Conservation (phyloP, 2,888 invertebrate genomes). For the Leptarthrus brevirostris region DNA sequence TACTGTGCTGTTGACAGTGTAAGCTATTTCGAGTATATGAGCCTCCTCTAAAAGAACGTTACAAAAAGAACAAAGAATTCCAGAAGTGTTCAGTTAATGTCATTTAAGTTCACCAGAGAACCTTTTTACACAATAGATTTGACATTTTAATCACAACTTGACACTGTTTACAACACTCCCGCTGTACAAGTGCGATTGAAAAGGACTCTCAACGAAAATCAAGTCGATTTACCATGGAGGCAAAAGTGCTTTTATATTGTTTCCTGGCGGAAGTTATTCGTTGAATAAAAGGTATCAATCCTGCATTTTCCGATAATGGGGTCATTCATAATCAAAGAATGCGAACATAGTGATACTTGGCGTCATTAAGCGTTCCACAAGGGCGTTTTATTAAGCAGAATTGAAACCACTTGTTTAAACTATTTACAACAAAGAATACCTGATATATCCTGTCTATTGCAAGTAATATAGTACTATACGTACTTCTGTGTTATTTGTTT, state of each 20-base stretch:
- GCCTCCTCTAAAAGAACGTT: not conserved
- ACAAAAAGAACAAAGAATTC: not conserved
- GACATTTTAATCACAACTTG: slow-evolving; percentile 36
- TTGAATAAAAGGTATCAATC: no score
- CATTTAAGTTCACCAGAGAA: not conserved
- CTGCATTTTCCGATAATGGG: no score
- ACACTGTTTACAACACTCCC: slow-evolving; percentile 22
- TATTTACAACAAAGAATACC: no score
- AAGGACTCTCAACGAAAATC: slow-evolving; percentile 6
- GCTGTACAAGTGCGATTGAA: not conserved
- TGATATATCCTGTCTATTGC: no score
- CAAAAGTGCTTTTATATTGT: not conserved
- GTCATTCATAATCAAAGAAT: no score
- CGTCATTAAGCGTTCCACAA: no score
- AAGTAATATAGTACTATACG: no score
- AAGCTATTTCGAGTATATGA: slow-evolving; percentile 27
- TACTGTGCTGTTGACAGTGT: slow-evolving; percentile 15
- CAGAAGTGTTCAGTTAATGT: slow-evolving; percentile 37
- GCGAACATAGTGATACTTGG: no score
- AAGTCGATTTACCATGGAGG: not conserved
- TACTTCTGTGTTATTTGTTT: no score
- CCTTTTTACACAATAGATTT: slow-evolving; percentile 19
- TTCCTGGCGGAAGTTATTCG: not conserved
- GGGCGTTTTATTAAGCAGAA: no score
- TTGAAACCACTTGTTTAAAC: no score